phyloP scores from a whole-genome alignment of 1,140 invertebrate genomes.

The Diabrotica undecimpunctata region DNA sequence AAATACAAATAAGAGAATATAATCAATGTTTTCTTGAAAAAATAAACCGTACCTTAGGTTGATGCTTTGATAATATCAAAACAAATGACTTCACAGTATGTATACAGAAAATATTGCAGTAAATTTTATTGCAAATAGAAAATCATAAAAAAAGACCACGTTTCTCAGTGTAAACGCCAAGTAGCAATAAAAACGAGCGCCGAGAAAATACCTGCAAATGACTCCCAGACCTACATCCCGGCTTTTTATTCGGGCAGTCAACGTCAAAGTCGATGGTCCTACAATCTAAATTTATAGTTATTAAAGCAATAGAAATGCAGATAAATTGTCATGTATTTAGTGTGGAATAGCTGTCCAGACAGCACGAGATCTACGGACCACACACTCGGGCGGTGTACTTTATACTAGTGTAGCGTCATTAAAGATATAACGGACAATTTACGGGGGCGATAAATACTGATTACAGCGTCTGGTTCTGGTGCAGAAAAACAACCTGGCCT shows the following conservation, averaged over 20 bases:
- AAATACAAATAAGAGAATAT: too few relatives aligned
- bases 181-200: too few relatives aligned
- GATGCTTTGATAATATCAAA: too few relatives aligned
- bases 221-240: not conserved
- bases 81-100: too few relatives aligned
- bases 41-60: too few relatives aligned
- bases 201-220: not conserved
- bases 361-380: constrained; percentile 27
- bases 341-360: constrained; percentile 24
- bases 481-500: not conserved
- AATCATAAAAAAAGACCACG: too few relatives aligned
- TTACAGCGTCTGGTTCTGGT: constrained; percentile 12
- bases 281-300: constrained; percentile 20
- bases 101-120: too few relatives aligned
- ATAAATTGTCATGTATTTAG: constrained; percentile 34
- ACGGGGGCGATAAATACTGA: constrained; percentile 32
- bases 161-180: too few relatives aligned
- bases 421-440: constrained; percentile 25
- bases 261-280: not conserved
- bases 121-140: too few relatives aligned
- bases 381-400: constrained; percentile 12
- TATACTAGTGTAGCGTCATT: constrained; percentile 25
- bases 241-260: not conserved
- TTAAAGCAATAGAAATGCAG: constrained; percentile 35
- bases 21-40: too few relatives aligned